phyloP scores from a whole-genome alignment of 2,797 vertebrate genomes.

The Phalloptychus januarius region DNA sequence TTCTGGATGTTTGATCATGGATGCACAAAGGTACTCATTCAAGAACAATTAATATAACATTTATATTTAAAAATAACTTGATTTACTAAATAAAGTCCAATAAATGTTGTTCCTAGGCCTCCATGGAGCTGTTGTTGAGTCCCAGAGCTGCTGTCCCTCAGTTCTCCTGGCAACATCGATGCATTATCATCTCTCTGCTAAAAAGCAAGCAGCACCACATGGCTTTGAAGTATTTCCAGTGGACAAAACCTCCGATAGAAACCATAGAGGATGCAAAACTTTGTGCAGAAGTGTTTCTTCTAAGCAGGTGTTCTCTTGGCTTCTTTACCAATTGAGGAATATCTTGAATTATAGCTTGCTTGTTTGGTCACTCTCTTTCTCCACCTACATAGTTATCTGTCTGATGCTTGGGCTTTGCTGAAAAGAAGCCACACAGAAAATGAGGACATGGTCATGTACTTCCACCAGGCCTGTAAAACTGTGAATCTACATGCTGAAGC shows the following conservation, averaged over 20 bases:
- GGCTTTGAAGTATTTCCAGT: slow-evolving; percentile 64
- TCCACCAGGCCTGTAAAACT: slow-evolving; percentile 47
- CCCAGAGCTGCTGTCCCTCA: slow-evolving; percentile 9
- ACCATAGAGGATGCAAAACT: slow-evolving; percentile 62
- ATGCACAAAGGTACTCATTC: slow-evolving; percentile 43
- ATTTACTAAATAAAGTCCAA: not conserved
- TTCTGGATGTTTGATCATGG: slow-evolving; percentile 75
- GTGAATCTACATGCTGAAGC: slow-evolving; percentile 44
- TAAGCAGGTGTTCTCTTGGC: not conserved
- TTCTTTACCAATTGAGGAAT: not conserved
- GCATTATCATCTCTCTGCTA: slow-evolving; percentile 60
- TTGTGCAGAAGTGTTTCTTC: slow-evolving; percentile 56
- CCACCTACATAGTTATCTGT: slow-evolving; percentile 39
- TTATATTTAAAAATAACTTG: not conserved
- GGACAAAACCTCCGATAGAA: slow-evolving; percentile 52
- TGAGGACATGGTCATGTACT: slow-evolving; percentile 36
- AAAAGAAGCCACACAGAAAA: slow-evolving; percentile 46
- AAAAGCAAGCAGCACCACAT: slow-evolving; percentile 50
- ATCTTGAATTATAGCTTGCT: not conserved
- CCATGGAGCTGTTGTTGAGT: slow-evolving; percentile 8
- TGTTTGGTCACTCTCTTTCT: not conserved
- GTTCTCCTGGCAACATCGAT: slow-evolving; percentile 65
- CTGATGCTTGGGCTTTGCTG: slow-evolving; percentile 57
- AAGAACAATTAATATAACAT: not conserved
- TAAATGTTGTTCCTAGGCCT: not conserved